Conservation (phyloP, 2,797 vertebrate genomes). For the Heteromormyrus szaboi region DNA sequence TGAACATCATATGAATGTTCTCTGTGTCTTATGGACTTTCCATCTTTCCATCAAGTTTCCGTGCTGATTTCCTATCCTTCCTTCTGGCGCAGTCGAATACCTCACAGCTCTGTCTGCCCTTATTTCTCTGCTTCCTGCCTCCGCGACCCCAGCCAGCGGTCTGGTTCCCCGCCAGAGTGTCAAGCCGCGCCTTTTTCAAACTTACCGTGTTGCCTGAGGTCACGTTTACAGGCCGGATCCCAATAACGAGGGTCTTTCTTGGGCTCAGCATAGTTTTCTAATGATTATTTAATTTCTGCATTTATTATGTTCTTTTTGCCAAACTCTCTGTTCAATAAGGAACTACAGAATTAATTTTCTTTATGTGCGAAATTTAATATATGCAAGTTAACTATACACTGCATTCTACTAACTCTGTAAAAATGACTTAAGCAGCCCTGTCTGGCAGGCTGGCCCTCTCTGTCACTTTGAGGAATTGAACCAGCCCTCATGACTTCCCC, state of each 20-base stretch:
- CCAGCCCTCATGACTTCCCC: not conserved
- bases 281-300: not conserved
- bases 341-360: not conserved
- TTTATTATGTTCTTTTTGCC: not conserved
- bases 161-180: not conserved
- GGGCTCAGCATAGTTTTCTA: not conserved
- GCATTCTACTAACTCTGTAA: not conserved
- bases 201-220: not conserved
- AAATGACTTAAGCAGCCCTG: not conserved
- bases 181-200: not conserved
- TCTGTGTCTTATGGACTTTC: not conserved
- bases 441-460: not conserved
- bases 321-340: not conserved
- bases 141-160: not conserved
- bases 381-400: not conserved
- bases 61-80: not conserved
- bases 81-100: not conserved
- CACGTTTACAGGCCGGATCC: not conserved
- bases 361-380: not conserved
- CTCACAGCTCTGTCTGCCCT: not conserved
- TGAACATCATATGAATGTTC: not conserved
- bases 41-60: slow-evolving; percentile 3
- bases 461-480: not conserved
- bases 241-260: not conserved
- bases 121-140: not conserved